Conservation (phyloP, 1,140 invertebrate genomes). For the Drosophila aff. region DNA sequence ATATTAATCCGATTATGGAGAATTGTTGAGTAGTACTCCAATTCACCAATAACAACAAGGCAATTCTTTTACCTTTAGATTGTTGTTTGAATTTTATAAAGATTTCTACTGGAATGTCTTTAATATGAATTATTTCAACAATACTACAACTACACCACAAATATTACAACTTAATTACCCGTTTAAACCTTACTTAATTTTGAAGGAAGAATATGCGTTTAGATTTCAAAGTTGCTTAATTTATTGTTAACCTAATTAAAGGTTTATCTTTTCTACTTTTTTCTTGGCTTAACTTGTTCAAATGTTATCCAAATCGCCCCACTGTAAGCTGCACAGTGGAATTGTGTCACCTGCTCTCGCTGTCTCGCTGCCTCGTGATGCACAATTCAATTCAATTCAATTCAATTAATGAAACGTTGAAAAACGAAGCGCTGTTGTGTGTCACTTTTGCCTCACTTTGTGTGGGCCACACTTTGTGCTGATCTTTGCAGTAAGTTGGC, state of each 20-base stretch:
- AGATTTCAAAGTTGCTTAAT: neutral
- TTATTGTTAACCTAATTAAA: neutral
- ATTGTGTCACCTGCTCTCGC: constrained; percentile 29
- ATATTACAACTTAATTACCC: neutral
- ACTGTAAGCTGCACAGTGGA: constrained; percentile 40
- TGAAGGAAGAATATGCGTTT: neutral
- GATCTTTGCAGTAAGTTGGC: constrained; percentile 81
- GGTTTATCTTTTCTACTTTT: neutral
- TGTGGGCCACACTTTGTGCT: constrained; percentile 67
- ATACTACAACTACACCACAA: neutral
- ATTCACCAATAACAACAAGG: too few species aligned
- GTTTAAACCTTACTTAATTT: neutral
- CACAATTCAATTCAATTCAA: constrained; percentile 74
- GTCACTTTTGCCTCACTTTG: constrained; percentile 37
- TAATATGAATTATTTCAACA: neutral
- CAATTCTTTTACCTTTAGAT: neutral
- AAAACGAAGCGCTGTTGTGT: constrained; percentile 52
- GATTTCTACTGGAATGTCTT: neutral
- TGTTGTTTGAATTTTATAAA: neutral
- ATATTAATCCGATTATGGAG: too few species aligned
- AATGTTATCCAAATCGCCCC: neutral
- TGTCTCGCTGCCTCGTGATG: constrained; percentile 1
- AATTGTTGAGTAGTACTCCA: too few species aligned
- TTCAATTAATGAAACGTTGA: constrained; percentile 78
- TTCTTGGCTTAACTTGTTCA: neutral